Evolutionary conservation across 2,113 vertebrate species (phyloP).

Genomic region (Solea solea): DNA sequence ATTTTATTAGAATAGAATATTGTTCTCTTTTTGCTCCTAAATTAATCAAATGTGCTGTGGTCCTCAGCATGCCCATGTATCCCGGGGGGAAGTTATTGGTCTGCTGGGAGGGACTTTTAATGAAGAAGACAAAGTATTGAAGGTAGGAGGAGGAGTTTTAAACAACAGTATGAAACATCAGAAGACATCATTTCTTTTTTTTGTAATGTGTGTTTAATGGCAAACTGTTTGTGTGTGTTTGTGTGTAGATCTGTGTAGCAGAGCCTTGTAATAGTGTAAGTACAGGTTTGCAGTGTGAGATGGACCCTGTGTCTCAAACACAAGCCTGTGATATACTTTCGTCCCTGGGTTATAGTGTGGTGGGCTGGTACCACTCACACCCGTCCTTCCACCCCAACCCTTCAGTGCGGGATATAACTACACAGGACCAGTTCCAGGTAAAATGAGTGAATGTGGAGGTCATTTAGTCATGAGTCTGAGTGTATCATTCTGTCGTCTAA

Average conservation of each 20-base stretch:
- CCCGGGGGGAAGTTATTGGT: slow-evolving; percentile 95
- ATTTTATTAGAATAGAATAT: background rate
- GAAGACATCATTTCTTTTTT: background rate
- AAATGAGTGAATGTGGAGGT: background rate
- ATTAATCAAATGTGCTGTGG: slow-evolving; percentile 1
- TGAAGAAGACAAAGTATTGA: slow-evolving; percentile 84
- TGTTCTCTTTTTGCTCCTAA: background rate
- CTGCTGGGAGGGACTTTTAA: slow-evolving; percentile 91
- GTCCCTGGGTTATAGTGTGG: slow-evolving; percentile 85
- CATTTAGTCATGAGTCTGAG: background rate
- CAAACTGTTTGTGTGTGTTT: background rate
- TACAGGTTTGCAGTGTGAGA: slow-evolving; percentile 97
- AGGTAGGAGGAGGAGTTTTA: slow-evolving; percentile 78
- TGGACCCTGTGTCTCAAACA: slow-evolving; percentile 96
- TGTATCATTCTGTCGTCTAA: background rate
- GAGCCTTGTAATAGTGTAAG: slow-evolving; percentile 97
- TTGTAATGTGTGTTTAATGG: background rate
- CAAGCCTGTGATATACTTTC: slow-evolving; percentile 92
- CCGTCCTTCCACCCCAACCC: slow-evolving; percentile 95
- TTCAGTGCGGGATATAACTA: slow-evolving; percentile 94
- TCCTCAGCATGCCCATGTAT: slow-evolving; percentile 93
- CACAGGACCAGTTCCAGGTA: slow-evolving; percentile 98
- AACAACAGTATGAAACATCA: background rate
- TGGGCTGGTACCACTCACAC: slow-evolving; percentile 99
- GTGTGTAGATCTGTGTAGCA: slow-evolving; percentile 87